A percentile compares a stretch with the other conserved stretches of the same genome.
phyloP scores from a whole-genome alignment of 2,888 invertebrate genomes.

The Ornithoptera alexandrae region DNA sequence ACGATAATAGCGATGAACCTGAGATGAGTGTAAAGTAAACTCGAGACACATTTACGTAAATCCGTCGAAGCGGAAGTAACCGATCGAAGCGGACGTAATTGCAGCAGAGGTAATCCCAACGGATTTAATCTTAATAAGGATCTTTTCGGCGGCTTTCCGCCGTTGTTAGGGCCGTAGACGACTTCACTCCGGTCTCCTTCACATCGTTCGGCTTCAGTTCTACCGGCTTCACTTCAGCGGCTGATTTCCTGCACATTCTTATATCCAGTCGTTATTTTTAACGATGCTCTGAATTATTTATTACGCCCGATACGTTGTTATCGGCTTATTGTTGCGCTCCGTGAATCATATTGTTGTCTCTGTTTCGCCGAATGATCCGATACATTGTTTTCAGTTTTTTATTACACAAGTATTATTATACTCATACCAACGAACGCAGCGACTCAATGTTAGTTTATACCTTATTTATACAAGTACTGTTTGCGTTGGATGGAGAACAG shows the following conservation, averaged over 20 bases:
- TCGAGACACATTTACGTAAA: constrained; percentile 6
- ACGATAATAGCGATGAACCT: too few species aligned
- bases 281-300: constrained; percentile 37
- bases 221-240: neutral
- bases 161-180: too few species aligned
- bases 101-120: constrained; percentile 17
- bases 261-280: constrained; percentile 36
- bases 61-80: constrained; percentile 15
- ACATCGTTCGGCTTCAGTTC: neutral
- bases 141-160: constrained; percentile 3
- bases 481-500: too few species aligned
- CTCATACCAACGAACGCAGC: neutral
- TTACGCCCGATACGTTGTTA: constrained; percentile 23
- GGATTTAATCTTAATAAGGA: constrained; percentile 22
- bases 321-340: constrained; percentile 13
- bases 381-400: constrained; percentile 4
- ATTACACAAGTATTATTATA: neutral
- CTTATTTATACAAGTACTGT: too few species aligned
- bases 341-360: constrained; percentile 12
- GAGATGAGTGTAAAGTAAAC: too few species aligned
- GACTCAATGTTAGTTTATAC: too few species aligned
- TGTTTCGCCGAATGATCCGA: neutral
- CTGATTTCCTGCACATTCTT: neutral
- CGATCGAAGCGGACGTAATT: constrained; percentile 25
- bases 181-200: too few species aligned